These are phyloP conservation scores for Tragelaphus eurycerus DNA, from an alignment of 2,797 vertebrate species.

Conservation along the genomic window DNA sequence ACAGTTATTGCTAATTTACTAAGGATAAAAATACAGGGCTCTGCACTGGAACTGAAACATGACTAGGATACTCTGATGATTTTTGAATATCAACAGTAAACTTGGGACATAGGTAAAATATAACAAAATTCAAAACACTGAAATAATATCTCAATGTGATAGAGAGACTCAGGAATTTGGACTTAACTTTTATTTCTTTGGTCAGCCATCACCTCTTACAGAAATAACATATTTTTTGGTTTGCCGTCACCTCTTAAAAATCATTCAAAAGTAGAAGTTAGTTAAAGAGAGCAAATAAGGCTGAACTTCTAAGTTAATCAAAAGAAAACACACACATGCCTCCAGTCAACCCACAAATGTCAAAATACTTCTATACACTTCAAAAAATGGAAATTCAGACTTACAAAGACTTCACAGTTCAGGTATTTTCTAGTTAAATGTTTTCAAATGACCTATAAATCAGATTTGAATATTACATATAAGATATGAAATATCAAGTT, in stretches of 20 bases:
- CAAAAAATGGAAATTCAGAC: slow-evolving; percentile 4
- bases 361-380: neutral
- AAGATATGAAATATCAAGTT: neutral
- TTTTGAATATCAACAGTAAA: neutral
- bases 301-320: neutral
- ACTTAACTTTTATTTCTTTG: neutral
- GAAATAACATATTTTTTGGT: neutral
- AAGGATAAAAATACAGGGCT: neutral
- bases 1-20: neutral
- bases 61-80: neutral
- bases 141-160: neutral
- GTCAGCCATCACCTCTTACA: neutral
- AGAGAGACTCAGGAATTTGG: neutral
- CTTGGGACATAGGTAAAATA: neutral
- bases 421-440: neutral
- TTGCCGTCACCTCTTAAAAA: neutral
- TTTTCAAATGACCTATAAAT: slow-evolving; percentile 10
- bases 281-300: neutral
- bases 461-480: slow-evolving; percentile 7
- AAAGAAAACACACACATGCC: neutral
- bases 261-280: slow-evolving; percentile 9
- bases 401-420: neutral
- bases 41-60: neutral
- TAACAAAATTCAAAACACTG: neutral
- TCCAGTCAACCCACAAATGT: neutral